A percentile compares a stretch with the other conserved stretches of the same genome.
Evolutionary conservation across 2,888 invertebrate genomes (phyloP).

Genomic region (Smittia sp.): DNA sequence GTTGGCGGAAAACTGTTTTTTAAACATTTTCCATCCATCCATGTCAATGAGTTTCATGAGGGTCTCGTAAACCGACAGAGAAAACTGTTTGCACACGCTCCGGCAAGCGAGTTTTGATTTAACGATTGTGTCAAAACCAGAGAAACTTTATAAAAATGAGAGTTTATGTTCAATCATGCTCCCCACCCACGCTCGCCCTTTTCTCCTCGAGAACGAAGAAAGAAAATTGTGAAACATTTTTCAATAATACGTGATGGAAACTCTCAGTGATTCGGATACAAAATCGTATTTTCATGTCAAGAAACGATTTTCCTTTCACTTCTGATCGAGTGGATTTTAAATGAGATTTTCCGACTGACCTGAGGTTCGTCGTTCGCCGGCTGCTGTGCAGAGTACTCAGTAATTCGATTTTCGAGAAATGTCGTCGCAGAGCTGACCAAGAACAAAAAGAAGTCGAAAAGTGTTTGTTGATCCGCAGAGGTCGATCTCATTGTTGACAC

Average conservation of each 20-base stretch:
- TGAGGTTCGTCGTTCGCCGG: neutral
- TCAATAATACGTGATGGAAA: slow-evolving; percentile 10
- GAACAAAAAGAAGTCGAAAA: no score
- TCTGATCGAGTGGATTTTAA: slow-evolving; percentile 21
- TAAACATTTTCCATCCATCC: slow-evolving; percentile 13
- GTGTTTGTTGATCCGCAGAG: no score
- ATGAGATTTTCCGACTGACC: slow-evolving; percentile 26
- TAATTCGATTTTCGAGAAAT: neutral
- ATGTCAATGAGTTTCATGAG: slow-evolving; percentile 30
- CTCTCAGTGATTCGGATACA: neutral
- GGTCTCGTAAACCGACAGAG: neutral
- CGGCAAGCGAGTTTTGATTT: slow-evolving; percentile 40
- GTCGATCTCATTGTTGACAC: neutral
- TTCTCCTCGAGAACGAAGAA: neutral
- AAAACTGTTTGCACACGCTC: slow-evolving; percentile 8
- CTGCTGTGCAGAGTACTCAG: neutral
- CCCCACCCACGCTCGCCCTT: neutral
- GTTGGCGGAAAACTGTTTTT: neutral
- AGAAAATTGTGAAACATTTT: slow-evolving; percentile 5
- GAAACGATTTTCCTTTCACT: neutral
- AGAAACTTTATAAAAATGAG: slow-evolving; percentile 39
- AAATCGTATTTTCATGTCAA: neutral
- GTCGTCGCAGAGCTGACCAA: no score
- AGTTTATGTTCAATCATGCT: slow-evolving; percentile 40
- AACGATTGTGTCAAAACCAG: slow-evolving; percentile 42